Percentiles rank a stretch among this genome's conserved stretches.
phyloP scores from a whole-genome alignment of 2,113 vertebrate genomes.

The Cyanistes caeruleus region DNA sequence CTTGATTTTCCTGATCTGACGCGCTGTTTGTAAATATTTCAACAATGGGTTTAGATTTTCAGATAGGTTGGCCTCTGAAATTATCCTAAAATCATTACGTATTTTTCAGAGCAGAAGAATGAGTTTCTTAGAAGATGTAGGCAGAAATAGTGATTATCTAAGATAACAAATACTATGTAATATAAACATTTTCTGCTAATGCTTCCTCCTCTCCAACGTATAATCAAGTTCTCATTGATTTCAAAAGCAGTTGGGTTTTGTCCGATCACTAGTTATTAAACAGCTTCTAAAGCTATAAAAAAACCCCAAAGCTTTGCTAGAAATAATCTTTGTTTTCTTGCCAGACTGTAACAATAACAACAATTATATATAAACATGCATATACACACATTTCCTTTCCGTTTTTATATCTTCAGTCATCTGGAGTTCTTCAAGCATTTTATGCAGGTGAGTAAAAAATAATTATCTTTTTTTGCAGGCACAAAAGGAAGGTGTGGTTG shows the following conservation, averaged over 20 bases:
- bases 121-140: background rate
- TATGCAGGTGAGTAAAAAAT: conserved; percentile 56
- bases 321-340: conserved; percentile 34
- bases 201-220: background rate
- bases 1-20: background rate
- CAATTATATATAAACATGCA: conserved; percentile 18
- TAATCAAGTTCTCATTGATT: conserved; percentile 52
- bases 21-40: background rate
- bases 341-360: conserved; percentile 45
- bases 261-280: conserved; percentile 45
- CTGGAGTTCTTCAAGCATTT: conserved; percentile 55
- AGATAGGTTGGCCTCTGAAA: background rate
- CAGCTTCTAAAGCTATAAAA: background rate
- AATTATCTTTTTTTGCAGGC: conserved; percentile 34
- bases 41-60: background rate
- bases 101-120: background rate
- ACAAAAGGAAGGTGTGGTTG: background rate
- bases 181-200: conserved; percentile 26
- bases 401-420: conserved; percentile 41
- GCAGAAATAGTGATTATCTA: background rate
- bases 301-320: background rate
- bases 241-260: conserved; percentile 15
- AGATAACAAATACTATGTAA: conserved; percentile 3
- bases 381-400: conserved; percentile 13
- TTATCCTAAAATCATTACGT: background rate